Evolutionary conservation across 2,888 invertebrate genomes (phyloP).

Genomic region (Zaprionus obscuricornis): DNA sequence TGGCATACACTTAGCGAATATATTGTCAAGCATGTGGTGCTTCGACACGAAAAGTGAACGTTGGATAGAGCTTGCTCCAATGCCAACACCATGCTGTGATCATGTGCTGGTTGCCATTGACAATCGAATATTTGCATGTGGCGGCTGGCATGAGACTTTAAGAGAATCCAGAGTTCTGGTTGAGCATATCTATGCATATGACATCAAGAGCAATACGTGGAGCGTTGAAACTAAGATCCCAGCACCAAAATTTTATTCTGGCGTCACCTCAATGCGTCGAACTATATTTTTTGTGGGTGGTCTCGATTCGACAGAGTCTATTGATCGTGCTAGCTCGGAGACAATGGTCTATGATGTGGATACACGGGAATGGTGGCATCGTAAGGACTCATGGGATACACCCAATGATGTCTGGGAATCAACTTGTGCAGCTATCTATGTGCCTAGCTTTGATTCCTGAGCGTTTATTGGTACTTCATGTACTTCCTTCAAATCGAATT

Average conservation of each 20-base stretch:
- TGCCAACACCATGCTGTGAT: constrained; percentile 87
- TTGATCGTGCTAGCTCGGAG: constrained; percentile 87
- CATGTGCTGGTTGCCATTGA: constrained; percentile 86
- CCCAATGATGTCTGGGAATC: constrained; percentile 90
- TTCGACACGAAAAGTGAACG: constrained; percentile 84
- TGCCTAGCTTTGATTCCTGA: constrained; percentile 84
- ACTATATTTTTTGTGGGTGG: constrained; percentile 89
- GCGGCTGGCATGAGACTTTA: constrained; percentile 87
- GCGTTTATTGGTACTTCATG: too few species aligned
- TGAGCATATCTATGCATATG: constrained; percentile 87
- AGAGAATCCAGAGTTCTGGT: constrained; percentile 85
- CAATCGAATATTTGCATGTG: constrained; percentile 86
- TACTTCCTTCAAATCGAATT: too few species aligned
- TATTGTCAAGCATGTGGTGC: constrained; percentile 84
- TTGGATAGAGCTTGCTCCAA: constrained; percentile 85
- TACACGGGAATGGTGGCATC: constrained; percentile 87
- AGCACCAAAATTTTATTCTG: constrained; percentile 88
- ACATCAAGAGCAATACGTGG: constrained; percentile 86
- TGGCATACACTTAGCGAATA: constrained; percentile 82
- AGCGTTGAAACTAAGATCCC: constrained; percentile 86
- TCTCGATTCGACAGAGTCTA: constrained; percentile 87
- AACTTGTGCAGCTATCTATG: constrained; percentile 87
- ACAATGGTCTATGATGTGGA: constrained; percentile 88
- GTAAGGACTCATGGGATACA: constrained; percentile 85
- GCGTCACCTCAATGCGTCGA: constrained; percentile 86